Conservation (phyloP, 1,140 invertebrate species). For the Solenopsis invicta region DNA sequence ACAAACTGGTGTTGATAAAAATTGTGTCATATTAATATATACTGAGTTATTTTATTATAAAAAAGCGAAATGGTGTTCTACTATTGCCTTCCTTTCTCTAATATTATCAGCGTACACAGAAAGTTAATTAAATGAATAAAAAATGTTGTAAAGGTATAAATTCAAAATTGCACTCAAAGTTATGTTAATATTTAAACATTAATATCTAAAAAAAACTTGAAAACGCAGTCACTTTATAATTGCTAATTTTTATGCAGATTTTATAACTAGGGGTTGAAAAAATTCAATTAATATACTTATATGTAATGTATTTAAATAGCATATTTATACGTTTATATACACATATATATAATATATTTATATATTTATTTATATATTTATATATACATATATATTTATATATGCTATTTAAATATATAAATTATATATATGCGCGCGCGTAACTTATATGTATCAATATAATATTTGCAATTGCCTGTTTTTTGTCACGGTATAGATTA, state of each 20-base stretch:
- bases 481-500: conserved; percentile 5
- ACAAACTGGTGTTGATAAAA: too few species aligned
- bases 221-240: neutral
- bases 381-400: neutral
- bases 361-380: neutral
- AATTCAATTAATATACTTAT: neutral
- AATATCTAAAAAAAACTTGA: neutral
- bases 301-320: neutral
- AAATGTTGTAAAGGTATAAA: too few species aligned
- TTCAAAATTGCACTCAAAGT: too few species aligned
- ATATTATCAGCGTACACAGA: too few species aligned
- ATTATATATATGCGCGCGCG: neutral
- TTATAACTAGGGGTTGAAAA: neutral
- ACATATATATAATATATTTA: neutral
- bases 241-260: conserved; percentile 8
- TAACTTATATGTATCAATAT: neutral
- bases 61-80: too few species aligned
- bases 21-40: too few species aligned
- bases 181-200: too few species aligned
- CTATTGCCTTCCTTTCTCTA: too few species aligned
- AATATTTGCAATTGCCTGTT: neutral
- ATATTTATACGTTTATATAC: neutral
- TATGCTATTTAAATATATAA: too few species aligned
- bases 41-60: too few species aligned
- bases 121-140: too few species aligned